Evolutionary conservation across 2,113 vertebrate species (phyloP).

Genomic region (Solea solea): DNA sequence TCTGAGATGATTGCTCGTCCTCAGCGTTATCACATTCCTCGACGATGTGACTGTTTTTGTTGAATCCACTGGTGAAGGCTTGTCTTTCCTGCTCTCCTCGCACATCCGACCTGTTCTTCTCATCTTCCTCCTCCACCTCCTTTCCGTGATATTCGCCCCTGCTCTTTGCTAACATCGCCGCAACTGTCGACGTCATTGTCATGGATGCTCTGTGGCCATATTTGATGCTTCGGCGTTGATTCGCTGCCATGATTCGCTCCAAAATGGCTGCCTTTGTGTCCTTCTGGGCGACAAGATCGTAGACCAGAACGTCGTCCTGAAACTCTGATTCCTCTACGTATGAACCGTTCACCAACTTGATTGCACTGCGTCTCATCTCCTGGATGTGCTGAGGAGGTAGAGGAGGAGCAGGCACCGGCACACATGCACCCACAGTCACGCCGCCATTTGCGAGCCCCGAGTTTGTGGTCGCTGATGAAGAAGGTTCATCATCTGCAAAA

Average conservation of each 20-base stretch:
- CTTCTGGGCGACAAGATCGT: slow-evolving; percentile 89
- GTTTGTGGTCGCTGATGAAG: background rate
- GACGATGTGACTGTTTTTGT: slow-evolving; percentile 28
- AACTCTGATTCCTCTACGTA: slow-evolving; percentile 95
- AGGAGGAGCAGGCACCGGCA: slow-evolving; percentile 16
- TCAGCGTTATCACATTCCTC: slow-evolving; percentile 24
- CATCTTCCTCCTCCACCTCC: slow-evolving; percentile 44
- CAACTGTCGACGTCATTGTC: background rate
- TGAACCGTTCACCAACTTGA: slow-evolving; percentile 86
- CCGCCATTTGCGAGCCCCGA: background rate
- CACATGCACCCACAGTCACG: background rate
- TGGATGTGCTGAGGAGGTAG: slow-evolving; percentile 90
- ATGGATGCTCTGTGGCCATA: background rate
- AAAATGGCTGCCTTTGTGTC: slow-evolving; percentile 79
- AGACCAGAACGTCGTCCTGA: slow-evolving; percentile 92
- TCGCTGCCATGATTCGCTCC: slow-evolving; percentile 40
- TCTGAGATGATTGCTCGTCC: background rate
- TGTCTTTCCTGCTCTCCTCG: slow-evolving; percentile 1
- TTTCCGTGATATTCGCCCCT: slow-evolving; percentile 64
- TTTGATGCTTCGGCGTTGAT: background rate
- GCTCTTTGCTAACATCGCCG: slow-evolving; percentile 41
- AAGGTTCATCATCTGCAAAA: slow-evolving; percentile 81
- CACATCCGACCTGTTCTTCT: background rate
- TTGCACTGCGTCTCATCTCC: slow-evolving; percentile 90
- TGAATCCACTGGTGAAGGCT: slow-evolving; percentile 67